These are phyloP conservation scores for Trissolcus japonicus DNA, from an alignment of 2,888 invertebrate species.

Conservation along the genomic window DNA sequence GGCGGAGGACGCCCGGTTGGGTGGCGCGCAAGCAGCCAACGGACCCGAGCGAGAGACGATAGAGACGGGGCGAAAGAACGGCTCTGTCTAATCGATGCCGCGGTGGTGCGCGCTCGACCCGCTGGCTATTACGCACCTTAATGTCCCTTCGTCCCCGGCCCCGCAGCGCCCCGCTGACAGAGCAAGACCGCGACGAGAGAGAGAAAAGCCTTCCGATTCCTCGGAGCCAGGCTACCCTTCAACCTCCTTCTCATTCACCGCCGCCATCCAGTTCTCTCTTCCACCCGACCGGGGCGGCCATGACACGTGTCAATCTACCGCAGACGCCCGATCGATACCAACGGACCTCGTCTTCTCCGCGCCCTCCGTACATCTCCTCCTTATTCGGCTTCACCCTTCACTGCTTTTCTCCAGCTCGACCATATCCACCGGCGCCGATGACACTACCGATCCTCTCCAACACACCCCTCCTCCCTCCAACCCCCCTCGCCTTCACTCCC, in stretches of 20 bases:
- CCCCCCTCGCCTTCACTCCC: slow-evolving; percentile 7
- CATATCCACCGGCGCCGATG: slow-evolving; percentile 63
- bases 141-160: slow-evolving; percentile 71
- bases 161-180: slow-evolving; percentile 44
- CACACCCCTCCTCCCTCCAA: slow-evolving; percentile 42
- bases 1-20: slow-evolving; percentile 63
- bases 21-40: slow-evolving; percentile 41
- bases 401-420: slow-evolving; percentile 57
- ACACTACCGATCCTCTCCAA: slow-evolving; percentile 56
- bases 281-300: slow-evolving; percentile 70
- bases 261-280: slow-evolving; percentile 39
- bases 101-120: slow-evolving; percentile 75
- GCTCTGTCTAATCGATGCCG: slow-evolving; percentile 76
- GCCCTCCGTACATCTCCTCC: slow-evolving; percentile 36
- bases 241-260: slow-evolving; percentile 46
- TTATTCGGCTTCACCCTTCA: slow-evolving; percentile 57
- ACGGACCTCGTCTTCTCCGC: slow-evolving; percentile 70
- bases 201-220: slow-evolving; percentile 56
- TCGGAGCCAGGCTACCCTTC: slow-evolving; percentile 60
- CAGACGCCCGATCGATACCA: slow-evolving; percentile 76
- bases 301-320: slow-evolving; percentile 77
- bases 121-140: slow-evolving; percentile 77
- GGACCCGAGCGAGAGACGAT: slow-evolving; percentile 39
- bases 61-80: slow-evolving; percentile 57
- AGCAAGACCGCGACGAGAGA: slow-evolving; percentile 3